Percentiles rank a stretch among this genome's conserved stretches.
These are phyloP conservation scores for Colossoma macropomum DNA, from an alignment of 2,113 vertebrate genomes.

Conservation along the genomic window DNA sequence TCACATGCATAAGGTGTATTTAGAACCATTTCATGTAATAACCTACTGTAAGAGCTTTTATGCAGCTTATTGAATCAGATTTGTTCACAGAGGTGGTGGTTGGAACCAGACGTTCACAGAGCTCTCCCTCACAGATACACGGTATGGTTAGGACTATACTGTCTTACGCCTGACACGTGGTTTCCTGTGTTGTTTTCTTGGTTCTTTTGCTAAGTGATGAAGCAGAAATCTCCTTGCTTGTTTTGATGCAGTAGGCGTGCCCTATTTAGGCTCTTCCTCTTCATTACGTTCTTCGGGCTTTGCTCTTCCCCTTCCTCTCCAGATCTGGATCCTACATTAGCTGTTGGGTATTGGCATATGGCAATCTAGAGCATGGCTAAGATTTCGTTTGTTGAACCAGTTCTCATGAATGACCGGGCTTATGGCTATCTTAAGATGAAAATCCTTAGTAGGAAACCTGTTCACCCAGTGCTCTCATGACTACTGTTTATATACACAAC, in stretches of 20 bases:
- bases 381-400: constrained; percentile 1
- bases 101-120: too few species aligned
- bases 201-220: not conserved
- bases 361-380: not conserved
- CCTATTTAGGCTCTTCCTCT: not conserved
- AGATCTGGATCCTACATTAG: constrained; percentile 18
- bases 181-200: not conserved
- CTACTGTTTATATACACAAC: constrained; percentile 23
- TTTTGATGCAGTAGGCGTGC: not conserved
- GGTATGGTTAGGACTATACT: too few species aligned
- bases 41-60: too few species aligned
- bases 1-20: too few species aligned
- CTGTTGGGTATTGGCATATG: not conserved
- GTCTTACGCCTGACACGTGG: too few species aligned
- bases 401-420: not conserved
- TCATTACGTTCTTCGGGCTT: not conserved
- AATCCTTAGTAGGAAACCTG: not conserved
- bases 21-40: too few species aligned
- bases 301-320: constrained; percentile 23
- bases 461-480: not conserved
- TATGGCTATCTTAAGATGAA: not conserved
- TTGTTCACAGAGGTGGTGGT: too few species aligned
- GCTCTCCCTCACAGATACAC: too few species aligned
- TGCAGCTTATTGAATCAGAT: too few species aligned
- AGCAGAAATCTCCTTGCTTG: not conserved